Conservation (phyloP, 2,113 vertebrate genomes). For the Alethe castanea region DNA sequence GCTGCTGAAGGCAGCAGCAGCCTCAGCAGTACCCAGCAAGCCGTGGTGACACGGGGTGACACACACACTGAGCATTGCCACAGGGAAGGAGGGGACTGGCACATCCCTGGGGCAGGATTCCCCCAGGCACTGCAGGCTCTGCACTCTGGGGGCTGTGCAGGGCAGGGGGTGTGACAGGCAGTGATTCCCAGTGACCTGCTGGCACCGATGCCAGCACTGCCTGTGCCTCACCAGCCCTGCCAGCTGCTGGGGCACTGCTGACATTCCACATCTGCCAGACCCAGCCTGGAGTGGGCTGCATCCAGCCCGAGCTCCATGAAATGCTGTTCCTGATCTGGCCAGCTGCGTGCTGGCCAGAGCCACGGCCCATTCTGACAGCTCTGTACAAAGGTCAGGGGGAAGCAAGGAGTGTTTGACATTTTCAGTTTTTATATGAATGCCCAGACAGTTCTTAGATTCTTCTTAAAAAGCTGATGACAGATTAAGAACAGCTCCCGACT, state of each 20-base stretch:
- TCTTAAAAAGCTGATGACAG: constrained; percentile 5
- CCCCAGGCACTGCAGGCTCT: neutral
- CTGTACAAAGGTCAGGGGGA: neutral
- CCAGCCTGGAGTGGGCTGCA: neutral
- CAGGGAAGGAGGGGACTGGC: neutral
- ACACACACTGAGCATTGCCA: neutral
- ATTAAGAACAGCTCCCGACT: neutral
- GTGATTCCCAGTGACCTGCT: neutral
- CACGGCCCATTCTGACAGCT: neutral
- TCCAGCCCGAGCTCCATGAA: neutral
- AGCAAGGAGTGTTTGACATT: neutral
- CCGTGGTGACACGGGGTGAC: accelerated
- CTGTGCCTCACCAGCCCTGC: neutral
- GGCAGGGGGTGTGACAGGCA: neutral
- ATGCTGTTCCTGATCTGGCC: accelerated
- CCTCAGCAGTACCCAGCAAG: neutral
- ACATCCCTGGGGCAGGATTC: neutral
- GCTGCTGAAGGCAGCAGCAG: neutral
- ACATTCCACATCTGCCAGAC: neutral
- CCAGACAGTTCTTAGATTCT: neutral
- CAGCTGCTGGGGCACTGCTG: neutral
- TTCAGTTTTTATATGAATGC: neutral
- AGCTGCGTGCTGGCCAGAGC: accelerated
- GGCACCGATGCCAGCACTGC: neutral
- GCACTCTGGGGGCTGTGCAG: neutral